A percentile compares a stretch with the other conserved stretches of the same genome.
Evolutionary conservation across 2,888 invertebrate species (phyloP).

Genomic region (Temnothorax rugatulus): DNA sequence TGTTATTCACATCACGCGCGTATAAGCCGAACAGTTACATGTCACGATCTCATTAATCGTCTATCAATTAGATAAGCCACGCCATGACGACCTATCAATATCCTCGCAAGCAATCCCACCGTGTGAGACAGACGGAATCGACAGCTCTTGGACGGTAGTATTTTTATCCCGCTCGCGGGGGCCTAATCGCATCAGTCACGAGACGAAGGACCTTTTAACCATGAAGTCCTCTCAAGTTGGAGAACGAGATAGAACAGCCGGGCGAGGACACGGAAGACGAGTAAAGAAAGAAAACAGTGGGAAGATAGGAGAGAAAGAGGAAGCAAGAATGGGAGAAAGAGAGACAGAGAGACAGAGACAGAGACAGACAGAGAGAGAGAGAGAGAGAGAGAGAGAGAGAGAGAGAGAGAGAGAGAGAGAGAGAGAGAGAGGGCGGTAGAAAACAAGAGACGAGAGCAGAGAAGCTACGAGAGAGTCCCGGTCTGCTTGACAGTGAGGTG

Average conservation of each 20-base stretch:
- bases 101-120: constrained; percentile 16
- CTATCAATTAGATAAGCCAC: constrained; percentile 38
- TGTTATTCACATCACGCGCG: constrained; percentile 46
- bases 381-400: constrained; percentile 15
- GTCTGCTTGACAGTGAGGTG: constrained; percentile 84
- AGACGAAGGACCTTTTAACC: constrained; percentile 57
- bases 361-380: constrained; percentile 56
- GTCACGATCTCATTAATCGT: constrained; percentile 63
- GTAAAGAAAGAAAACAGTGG: constrained; percentile 50
- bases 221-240: constrained; percentile 46
- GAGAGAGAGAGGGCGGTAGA: constrained; percentile 46
- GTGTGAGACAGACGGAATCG: constrained; percentile 28
- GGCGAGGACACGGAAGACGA: constrained; percentile 63
- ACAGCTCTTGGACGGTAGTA: constrained; percentile 46
- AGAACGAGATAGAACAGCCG: constrained; percentile 59
- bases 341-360: neutral
- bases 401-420: constrained; percentile 56
- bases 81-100: constrained; percentile 44
- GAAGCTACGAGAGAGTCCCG: constrained; percentile 81
- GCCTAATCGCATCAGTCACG: constrained; percentile 56
- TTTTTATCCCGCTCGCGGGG: constrained; percentile 43
- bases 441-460: constrained; percentile 73
- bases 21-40: constrained; percentile 11
- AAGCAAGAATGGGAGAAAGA: constrained; percentile 10
- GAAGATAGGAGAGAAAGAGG: constrained; percentile 49